A percentile compares a stretch with the other conserved stretches of the same genome.
Conservation (phyloP, 2,113 vertebrate genomes). For the Chlamydotis undulata region DNA sequence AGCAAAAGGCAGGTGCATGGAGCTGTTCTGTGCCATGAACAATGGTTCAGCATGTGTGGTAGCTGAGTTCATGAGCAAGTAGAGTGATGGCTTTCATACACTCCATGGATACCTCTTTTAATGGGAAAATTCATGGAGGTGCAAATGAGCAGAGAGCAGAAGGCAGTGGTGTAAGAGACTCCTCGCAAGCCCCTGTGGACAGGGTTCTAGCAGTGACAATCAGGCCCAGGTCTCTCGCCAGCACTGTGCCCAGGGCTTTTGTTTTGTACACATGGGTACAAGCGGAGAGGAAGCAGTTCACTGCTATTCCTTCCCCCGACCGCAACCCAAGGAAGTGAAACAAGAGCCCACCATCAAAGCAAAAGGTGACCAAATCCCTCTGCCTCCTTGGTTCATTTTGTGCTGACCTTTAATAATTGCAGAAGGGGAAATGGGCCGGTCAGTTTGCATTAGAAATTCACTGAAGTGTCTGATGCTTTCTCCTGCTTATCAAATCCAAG, state of each 20-base stretch:
- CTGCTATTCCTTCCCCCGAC: background rate
- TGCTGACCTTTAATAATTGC: slow-evolving; percentile 38
- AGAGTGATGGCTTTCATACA: background rate
- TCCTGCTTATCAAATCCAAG: slow-evolving; percentile 33
- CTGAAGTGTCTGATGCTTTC: slow-evolving; percentile 24
- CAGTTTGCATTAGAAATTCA: slow-evolving; percentile 43
- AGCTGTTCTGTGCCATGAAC: background rate
- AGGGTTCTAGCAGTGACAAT: background rate
- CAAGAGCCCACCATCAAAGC: background rate
- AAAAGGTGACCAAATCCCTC: background rate
- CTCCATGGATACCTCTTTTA: background rate
- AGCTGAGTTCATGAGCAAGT: background rate
- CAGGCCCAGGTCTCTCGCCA: background rate
- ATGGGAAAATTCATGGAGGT: accelerated
- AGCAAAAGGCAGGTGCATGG: background rate
- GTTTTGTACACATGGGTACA: background rate
- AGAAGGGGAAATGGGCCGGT: slow-evolving; percentile 1
- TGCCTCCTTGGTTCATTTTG: background rate
- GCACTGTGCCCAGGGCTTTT: background rate
- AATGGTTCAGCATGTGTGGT: background rate
- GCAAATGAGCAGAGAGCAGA: background rate
- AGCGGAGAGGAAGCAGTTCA: background rate
- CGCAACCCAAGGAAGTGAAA: background rate
- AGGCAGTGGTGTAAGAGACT: background rate
- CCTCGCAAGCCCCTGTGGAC: accelerated